phyloP scores from a whole-genome alignment of 2,888 invertebrate genomes.

The Lasioglossum leucozonium region DNA sequence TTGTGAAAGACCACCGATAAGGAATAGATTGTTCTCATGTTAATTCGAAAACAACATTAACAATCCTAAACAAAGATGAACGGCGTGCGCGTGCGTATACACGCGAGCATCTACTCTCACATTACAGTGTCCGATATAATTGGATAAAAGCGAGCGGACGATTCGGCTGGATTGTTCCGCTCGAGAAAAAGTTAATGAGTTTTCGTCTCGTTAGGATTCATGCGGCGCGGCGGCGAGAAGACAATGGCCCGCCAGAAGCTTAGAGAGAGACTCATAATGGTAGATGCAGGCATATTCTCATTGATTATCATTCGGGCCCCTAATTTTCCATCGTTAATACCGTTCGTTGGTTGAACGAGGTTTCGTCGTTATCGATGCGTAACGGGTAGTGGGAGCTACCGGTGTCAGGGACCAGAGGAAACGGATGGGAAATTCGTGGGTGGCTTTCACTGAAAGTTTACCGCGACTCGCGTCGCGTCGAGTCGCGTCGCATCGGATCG shows the following conservation, averaged over 20 bases:
- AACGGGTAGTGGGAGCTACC: not conserved
- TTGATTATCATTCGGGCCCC: not conserved
- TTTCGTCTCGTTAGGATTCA: conserved; percentile 17
- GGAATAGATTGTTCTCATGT: not conserved
- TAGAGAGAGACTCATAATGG: not conserved
- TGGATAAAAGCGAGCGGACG: not conserved
- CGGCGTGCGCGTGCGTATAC: not conserved
- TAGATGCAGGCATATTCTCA: not conserved
- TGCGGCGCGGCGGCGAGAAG: conserved; percentile 1
- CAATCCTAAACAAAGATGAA: not conserved
- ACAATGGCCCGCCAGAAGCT: conserved; percentile 17
- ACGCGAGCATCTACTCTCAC: not conserved
- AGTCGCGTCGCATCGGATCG: not conserved
- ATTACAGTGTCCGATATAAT: not conserved
- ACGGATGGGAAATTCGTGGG: not conserved
- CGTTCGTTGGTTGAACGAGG: conserved; percentile 7
- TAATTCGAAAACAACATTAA: not conserved
- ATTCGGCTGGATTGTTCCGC: not conserved
- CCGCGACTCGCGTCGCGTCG: conserved; percentile 15
- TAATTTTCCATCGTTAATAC: conserved; percentile 28
- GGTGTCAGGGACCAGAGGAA: not conserved
- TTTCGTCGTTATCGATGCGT: conserved; percentile 3
- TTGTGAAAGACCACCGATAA: not conserved
- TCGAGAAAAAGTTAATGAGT: conserved; percentile 16
- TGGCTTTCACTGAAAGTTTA: conserved; percentile 50